phyloP scores from a whole-genome alignment of 2,797 vertebrate species.

The Darevskia nairensis region DNA sequence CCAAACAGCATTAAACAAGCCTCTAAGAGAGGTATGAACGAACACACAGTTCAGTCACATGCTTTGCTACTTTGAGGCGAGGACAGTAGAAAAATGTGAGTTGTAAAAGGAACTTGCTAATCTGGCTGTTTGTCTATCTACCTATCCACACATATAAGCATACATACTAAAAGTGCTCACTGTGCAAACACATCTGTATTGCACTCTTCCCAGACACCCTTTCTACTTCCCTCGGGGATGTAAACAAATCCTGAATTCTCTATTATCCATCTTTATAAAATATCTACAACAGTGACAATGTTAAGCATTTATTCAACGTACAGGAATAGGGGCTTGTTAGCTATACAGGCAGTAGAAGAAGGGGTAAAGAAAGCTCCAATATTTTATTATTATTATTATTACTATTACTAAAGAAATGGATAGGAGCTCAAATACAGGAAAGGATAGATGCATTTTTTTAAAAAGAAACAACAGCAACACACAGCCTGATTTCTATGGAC shows the following conservation, averaged over 20 bases:
- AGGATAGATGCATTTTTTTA: neutral
- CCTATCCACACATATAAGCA: neutral
- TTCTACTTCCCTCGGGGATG: constrained; percentile 16
- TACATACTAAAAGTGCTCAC: neutral
- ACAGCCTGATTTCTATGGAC: neutral
- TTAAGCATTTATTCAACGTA: constrained; percentile 16
- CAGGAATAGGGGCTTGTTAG: neutral
- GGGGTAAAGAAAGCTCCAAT: neutral
- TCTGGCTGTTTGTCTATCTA: neutral
- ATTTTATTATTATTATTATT: neutral
- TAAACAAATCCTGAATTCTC: neutral
- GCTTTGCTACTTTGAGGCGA: neutral
- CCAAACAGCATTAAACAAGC: neutral
- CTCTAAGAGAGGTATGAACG: neutral
- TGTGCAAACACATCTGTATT: neutral
- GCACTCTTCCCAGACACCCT: neutral
- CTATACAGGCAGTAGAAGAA: constrained; percentile 1
- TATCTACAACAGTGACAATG: neutral
- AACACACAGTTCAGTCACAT: neutral
- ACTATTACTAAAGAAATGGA: neutral
- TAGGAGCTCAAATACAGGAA: neutral
- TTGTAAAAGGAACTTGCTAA: constrained; percentile 12
- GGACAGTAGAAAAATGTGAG: neutral
- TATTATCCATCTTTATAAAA: neutral
- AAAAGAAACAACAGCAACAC: neutral